phyloP scores from a whole-genome alignment of 2,888 invertebrate species.

The Hipparchia semele region DNA sequence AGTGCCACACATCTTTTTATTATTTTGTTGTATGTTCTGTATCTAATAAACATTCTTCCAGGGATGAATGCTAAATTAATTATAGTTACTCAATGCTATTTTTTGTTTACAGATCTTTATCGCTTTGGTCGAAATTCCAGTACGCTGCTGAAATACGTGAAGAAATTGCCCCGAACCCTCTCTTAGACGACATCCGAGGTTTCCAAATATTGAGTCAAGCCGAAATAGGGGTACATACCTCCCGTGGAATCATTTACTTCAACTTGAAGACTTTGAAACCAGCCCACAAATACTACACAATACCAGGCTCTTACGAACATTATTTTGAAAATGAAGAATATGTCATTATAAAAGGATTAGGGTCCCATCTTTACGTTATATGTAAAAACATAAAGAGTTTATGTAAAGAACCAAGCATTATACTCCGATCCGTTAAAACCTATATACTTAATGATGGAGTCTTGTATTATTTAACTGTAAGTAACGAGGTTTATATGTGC shows the following conservation, averaged over 20 bases:
- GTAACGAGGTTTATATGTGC: constrained; percentile 55
- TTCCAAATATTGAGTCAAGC: constrained; percentile 56
- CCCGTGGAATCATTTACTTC: constrained; percentile 56
- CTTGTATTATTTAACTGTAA: constrained; percentile 54
- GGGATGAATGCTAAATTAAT: no score
- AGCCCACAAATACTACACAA: constrained; percentile 41
- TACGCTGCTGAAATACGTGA: constrained; percentile 54
- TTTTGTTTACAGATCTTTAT: constrained; percentile 55
- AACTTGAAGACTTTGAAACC: constrained; percentile 53
- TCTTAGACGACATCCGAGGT: constrained; percentile 55
- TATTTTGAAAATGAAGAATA: constrained; percentile 57
- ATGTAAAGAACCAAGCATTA: constrained; percentile 25
- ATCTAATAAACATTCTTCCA: no score
- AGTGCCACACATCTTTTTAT: no score
- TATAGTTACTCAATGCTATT: no score
- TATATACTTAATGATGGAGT: constrained; percentile 50
- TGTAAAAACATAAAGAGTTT: constrained; percentile 47
- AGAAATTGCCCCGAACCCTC: constrained; percentile 61
- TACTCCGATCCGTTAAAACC: constrained; percentile 50
- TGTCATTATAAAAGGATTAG: constrained; percentile 49
- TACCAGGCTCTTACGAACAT: constrained; percentile 55
- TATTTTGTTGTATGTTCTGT: no score
- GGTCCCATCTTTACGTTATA: constrained; percentile 53
- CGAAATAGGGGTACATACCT: constrained; percentile 58
- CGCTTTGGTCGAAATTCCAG: constrained; percentile 58